Percentiles rank a stretch among this genome's conserved stretches.
phyloP scores from a whole-genome alignment of 2,113 vertebrate genomes.

The Labeo catla region DNA sequence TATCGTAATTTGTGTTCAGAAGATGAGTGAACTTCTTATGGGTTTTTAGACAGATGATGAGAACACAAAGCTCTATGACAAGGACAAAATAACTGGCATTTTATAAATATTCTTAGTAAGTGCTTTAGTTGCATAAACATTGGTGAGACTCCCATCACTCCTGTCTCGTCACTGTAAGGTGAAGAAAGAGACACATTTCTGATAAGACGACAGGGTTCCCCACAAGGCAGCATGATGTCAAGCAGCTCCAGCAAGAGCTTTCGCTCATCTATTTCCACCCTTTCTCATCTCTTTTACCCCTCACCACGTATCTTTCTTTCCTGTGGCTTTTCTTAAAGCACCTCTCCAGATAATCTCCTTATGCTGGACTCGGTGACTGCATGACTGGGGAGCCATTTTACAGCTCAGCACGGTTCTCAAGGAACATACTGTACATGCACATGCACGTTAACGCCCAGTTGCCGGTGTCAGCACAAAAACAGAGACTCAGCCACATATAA shows the following conservation, averaged over 20 bases:
- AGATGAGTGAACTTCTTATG: too few relatives aligned
- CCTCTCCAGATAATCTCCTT: slow-evolving; percentile 43
- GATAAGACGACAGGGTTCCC: slow-evolving; percentile 27
- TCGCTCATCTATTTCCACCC: neutral
- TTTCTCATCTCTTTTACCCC: slow-evolving; percentile 9
- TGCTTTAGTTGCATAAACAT: neutral
- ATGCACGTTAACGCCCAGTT: neutral
- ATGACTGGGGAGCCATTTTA: slow-evolving; percentile 46
- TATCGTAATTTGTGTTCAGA: too few relatives aligned
- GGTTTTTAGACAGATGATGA: too few relatives aligned
- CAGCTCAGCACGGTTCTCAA: slow-evolving; percentile 24
- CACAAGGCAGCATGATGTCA: slow-evolving; percentile 22
- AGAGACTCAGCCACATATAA: neutral
- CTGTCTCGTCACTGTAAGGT: neutral
- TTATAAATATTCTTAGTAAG: neutral
- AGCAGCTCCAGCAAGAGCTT: slow-evolving; percentile 17
- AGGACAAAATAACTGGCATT: neutral
- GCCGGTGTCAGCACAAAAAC: slow-evolving; percentile 16
- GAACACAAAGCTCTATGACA: too few relatives aligned
- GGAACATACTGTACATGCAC: slow-evolving; percentile 31
- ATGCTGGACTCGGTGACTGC: slow-evolving; percentile 11
- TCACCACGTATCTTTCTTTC: neutral
- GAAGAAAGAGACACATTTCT: slow-evolving; percentile 37
- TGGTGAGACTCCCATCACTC: neutral
- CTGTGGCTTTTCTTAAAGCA: slow-evolving; percentile 38